These are phyloP conservation scores for Prionailurus bengalensis DNA, from an alignment of 2,113 vertebrate species.

Conservation along the genomic window DNA sequence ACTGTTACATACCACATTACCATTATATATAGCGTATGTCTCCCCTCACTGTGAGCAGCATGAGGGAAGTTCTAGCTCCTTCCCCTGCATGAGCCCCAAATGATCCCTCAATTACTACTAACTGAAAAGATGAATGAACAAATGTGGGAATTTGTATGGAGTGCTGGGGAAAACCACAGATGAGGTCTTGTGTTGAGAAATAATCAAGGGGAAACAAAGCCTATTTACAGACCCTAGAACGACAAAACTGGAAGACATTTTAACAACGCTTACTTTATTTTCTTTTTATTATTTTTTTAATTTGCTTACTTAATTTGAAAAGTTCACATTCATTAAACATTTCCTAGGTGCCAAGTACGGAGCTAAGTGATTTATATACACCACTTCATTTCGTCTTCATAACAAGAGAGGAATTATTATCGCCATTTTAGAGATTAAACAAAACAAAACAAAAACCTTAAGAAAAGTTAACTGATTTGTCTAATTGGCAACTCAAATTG, in stretches of 20 bases:
- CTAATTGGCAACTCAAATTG: neutral
- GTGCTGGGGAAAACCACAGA: neutral
- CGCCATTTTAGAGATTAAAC: neutral
- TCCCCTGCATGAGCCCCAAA: neutral
- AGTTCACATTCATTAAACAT: neutral
- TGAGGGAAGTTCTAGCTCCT: neutral
- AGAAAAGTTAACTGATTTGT: neutral
- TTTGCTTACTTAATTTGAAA: neutral
- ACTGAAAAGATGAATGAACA: neutral
- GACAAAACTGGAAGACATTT: neutral
- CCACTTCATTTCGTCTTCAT: neutral
- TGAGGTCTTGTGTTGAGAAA: neutral
- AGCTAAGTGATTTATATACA: neutral
- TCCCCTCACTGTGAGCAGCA: neutral
- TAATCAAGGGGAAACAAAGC: neutral
- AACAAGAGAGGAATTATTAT: neutral
- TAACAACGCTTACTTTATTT: neutral
- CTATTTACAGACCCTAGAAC: neutral
- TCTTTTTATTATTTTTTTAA: neutral
- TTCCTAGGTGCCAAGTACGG: neutral
- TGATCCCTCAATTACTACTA: neutral
- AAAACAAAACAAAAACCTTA: neutral
- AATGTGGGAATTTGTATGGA: neutral
- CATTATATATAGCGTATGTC: rapidly evolving
- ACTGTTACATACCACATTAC: neutral